A percentile compares a stretch with the other conserved stretches of the same genome.
phyloP scores from a whole-genome alignment of 1,140 invertebrate genomes.

The Magallana angulata region DNA sequence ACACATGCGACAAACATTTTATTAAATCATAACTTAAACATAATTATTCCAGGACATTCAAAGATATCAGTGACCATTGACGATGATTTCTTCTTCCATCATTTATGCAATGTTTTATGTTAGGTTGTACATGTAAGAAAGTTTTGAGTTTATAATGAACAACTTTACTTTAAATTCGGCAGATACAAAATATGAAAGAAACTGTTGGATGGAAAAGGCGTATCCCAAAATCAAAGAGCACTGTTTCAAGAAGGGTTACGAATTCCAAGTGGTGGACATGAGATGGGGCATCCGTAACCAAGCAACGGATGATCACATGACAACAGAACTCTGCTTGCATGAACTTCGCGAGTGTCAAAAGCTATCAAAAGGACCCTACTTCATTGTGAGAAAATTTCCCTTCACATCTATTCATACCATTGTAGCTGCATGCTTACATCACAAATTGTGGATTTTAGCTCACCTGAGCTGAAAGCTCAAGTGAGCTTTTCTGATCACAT shows the following conservation, averaged over 20 bases:
- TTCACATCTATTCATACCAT: background rate
- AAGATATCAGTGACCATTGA: too few species aligned
- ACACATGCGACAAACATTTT: too few species aligned
- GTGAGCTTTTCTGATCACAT: too few species aligned
- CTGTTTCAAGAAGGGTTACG: conserved; percentile 81
- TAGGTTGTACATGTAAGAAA: too few species aligned
- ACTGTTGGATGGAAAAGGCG: conserved; percentile 97
- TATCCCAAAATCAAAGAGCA: conserved; percentile 97
- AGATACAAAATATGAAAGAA: conserved; percentile 85
- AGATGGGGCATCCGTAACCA: conserved; percentile 94
- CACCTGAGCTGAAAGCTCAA: too few species aligned
- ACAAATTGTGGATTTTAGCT: too few species aligned
- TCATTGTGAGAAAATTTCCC: conserved; percentile 83
- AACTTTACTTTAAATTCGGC: background rate
- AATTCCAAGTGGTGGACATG: conserved; percentile 82
- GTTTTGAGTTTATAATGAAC: too few species aligned
- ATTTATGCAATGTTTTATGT: too few species aligned
- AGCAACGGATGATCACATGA: conserved; percentile 98
- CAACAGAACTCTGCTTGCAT: conserved; percentile 96
- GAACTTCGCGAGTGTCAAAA: conserved; percentile 98
- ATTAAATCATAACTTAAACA: too few species aligned
- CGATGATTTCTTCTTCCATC: too few species aligned
- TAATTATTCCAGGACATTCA: too few species aligned
- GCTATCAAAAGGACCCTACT: conserved; percentile 97
- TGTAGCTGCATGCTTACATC: too few species aligned